Evolutionary conservation across 2,113 vertebrate species (phyloP), one percentile per base, ranked within the genome.

Genomic region (Perca flavescens): DNA sequence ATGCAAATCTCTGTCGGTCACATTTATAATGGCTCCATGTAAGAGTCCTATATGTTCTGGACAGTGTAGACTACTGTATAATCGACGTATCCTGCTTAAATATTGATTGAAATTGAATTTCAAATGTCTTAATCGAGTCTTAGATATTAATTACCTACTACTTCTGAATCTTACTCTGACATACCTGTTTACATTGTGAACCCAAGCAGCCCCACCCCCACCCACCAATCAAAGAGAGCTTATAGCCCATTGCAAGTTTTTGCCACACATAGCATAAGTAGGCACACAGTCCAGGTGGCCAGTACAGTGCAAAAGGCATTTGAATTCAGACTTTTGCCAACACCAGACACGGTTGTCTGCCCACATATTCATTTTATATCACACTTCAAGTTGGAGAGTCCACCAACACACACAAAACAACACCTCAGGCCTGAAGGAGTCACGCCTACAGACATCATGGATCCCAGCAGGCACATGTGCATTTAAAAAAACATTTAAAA

Each of bases 201-300:
- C 17, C 14, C 40, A 31, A 49, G 43, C 62, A 50, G 47, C 36
- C 19, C 34, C 31, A 31, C 31, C 31, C 34, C 3, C 17, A 28
- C 28, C 31, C 31, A 34, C 14, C 0, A 1, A 53, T 52, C 8
- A 64, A 34, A 64, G 25, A 10, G 58, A 66, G 52, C 63, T 13
- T 72, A 52, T 25, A 57, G 40, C 54, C 74, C 57, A 21, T 22
- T 60, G 36, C 22, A 15, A 31, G 60, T 47, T 31, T 66, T 64
- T 56, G 34, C 61, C 47, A 70, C 52, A 84, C 64, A 47, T 73
- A 75, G 17, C 65, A 63, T 53, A 56, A 73, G 25, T 50, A 49
- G 64, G 61, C 49, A 67, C 52, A 70, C 79, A 68, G 77, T 71
- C 77, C 85, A 89, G 88, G 90, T 91, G 90, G 90, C 43, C 43